These are phyloP conservation scores for Willowsia nigromaculata DNA, from an alignment of 2,888 invertebrate genomes.

Conservation along the genomic window DNA sequence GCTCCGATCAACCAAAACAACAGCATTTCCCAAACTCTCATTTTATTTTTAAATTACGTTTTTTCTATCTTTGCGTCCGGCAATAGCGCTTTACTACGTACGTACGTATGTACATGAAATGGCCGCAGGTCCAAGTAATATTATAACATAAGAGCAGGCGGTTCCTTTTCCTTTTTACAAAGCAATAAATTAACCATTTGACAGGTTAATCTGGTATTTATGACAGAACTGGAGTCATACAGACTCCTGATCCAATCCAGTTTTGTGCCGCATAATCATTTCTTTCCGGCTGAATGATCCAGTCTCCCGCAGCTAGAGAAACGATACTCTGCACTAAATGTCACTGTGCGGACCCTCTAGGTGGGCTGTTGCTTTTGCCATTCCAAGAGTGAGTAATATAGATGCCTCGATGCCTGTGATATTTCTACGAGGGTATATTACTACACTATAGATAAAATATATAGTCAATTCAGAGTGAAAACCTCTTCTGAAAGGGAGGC, in stretches of 20 bases:
- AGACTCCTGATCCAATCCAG: slow-evolving; percentile 70
- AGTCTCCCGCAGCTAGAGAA: slow-evolving; percentile 65
- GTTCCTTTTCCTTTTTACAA: slow-evolving; percentile 56
- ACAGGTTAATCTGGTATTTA: slow-evolving; percentile 78
- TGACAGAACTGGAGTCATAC: slow-evolving; percentile 73
- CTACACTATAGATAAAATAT: no score
- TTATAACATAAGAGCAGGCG: not conserved
- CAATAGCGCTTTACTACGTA: no score
- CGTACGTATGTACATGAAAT: no score
- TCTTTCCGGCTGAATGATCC: slow-evolving; percentile 75
- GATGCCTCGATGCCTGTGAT: not conserved
- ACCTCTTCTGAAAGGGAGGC: no score
- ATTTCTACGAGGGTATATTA: no score
- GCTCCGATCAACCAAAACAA: no score
- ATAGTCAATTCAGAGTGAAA: no score
- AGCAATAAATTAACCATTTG: slow-evolving; percentile 76
- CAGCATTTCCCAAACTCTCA: no score
- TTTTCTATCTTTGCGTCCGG: no score
- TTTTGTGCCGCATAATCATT: slow-evolving; percentile 76
- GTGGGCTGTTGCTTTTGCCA: slow-evolving; percentile 51
- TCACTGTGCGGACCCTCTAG: slow-evolving; percentile 49
- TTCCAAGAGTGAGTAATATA: not conserved
- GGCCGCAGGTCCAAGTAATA: no score
- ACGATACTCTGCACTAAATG: slow-evolving; percentile 62
- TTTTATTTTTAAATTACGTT: no score